Percentiles rank a stretch among this genome's conserved stretches.
phyloP scores from a whole-genome alignment of 2,113 vertebrate species.

The Periophthalmus modestus region DNA sequence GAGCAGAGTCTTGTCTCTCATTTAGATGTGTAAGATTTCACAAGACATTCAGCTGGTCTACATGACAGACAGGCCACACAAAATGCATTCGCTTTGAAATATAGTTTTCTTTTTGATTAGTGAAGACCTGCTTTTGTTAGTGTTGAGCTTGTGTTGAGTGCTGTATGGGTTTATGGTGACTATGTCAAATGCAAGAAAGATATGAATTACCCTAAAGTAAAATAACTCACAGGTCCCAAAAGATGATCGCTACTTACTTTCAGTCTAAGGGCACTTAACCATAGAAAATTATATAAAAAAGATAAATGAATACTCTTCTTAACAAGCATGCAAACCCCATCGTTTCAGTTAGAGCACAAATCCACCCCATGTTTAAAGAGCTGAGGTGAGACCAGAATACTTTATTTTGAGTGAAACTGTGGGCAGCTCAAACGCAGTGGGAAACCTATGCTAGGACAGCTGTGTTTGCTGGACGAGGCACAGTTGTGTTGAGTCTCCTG shows the following conservation, averaged over 20 bases:
- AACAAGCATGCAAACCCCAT: background rate
- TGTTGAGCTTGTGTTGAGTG: background rate
- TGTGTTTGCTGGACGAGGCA: constrained; percentile 66
- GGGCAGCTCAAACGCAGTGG: constrained; percentile 39
- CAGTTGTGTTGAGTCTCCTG: constrained; percentile 43
- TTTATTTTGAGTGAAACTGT: constrained; percentile 50
- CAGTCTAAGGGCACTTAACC: no score
- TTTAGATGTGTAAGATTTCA: constrained; percentile 29
- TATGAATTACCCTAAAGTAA: no score
- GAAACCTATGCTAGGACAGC: constrained; percentile 53
- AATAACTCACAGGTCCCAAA: no score
- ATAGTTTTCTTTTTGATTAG: background rate
- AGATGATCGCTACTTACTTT: no score
- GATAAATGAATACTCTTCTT: background rate
- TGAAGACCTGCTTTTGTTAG: background rate
- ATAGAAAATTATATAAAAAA: background rate
- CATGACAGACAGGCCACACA: background rate
- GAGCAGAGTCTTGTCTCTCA: background rate
- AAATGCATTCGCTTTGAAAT: background rate
- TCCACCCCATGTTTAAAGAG: constrained; percentile 27
- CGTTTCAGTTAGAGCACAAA: background rate
- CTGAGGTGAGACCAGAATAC: constrained; percentile 39
- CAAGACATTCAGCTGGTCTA: background rate
- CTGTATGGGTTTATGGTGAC: background rate
- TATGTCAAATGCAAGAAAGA: no score